Percentiles rank a stretch among this genome's conserved stretches.
These are phyloP conservation scores for Phasianus colchicus DNA, from an alignment of 2,113 vertebrate genomes.

Conservation along the genomic window DNA sequence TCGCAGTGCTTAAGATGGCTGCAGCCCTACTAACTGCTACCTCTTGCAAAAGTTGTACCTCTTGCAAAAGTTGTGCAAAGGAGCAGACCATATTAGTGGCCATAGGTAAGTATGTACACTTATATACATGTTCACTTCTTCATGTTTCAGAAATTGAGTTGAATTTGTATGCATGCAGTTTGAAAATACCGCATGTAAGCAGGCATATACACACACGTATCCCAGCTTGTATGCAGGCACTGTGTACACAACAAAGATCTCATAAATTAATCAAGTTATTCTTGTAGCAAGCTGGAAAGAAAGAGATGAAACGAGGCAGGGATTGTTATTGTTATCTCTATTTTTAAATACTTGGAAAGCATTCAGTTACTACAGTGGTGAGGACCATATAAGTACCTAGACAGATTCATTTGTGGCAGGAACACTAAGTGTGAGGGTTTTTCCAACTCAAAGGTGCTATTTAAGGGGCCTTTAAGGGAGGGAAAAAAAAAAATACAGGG, in stretches of 20 bases:
- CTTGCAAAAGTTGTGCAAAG: not conserved
- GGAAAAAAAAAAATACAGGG: no score
- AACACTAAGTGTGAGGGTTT: not conserved
- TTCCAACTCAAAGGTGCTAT: not conserved
- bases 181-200: not conserved
- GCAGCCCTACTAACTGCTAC: not conserved
- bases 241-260: conserved; percentile 19
- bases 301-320: not conserved
- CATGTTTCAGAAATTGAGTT: not conserved
- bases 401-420: not conserved
- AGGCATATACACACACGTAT: not conserved
- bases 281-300: not conserved
- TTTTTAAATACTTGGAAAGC: conserved; percentile 68
- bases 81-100: not conserved
- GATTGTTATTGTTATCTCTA: conserved; percentile 66
- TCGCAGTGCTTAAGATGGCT: not conserved
- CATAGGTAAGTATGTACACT: not conserved
- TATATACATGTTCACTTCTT: not conserved
- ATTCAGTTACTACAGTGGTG: not conserved
- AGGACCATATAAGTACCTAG: conserved; percentile 66
- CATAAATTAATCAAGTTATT: conserved; percentile 56
- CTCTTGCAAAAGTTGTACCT: not conserved
- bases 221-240: not conserved
- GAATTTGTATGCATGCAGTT: not conserved
- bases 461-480: not conserved